A percentile compares a stretch with the other conserved stretches of the same genome.
Conservation (phyloP, 2,797 vertebrate species). For the Danionella dracula region DNA sequence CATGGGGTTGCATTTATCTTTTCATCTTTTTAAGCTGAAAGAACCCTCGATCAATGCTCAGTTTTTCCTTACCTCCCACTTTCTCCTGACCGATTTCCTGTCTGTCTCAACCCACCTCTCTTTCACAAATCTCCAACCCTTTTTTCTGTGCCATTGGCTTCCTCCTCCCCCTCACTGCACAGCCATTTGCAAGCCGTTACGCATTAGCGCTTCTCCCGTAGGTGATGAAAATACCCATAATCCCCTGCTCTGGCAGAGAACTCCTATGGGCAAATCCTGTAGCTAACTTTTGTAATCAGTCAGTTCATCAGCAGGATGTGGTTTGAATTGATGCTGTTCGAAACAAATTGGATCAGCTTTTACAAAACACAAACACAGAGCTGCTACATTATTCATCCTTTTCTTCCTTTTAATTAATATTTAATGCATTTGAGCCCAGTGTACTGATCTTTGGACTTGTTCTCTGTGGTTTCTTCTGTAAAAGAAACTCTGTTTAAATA, state of each 20-base stretch:
- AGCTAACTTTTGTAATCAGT: neutral
- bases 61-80: conserved; percentile 19
- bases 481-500: neutral
- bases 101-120: conserved; percentile 22
- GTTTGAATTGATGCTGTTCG: conserved; percentile 13
- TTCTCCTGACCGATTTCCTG: neutral
- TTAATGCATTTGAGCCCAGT: conserved; percentile 59
- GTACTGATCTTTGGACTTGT: conserved; percentile 53
- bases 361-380: conserved; percentile 49
- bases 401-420: conserved; percentile 59
- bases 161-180: conserved; percentile 7
- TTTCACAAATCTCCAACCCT: conserved; percentile 34
- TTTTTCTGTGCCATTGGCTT: conserved; percentile 44
- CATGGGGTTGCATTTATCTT: conserved; percentile 8
- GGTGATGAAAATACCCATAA: conserved; percentile 13
- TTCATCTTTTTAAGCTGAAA: conserved; percentile 39
- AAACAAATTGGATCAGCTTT: conserved; percentile 21
- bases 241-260: neutral
- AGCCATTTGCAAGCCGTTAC: conserved; percentile 20
- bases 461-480: conserved; percentile 41
- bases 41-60: conserved; percentile 27
- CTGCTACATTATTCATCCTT: conserved; percentile 56
- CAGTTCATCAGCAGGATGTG: conserved; percentile 3
- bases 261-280: neutral
- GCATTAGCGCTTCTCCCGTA: conserved; percentile 10